Percentiles rank a stretch among this genome's conserved stretches.
phyloP scores from a whole-genome alignment of 2,888 invertebrate genomes.

The Protonemura montana region DNA sequence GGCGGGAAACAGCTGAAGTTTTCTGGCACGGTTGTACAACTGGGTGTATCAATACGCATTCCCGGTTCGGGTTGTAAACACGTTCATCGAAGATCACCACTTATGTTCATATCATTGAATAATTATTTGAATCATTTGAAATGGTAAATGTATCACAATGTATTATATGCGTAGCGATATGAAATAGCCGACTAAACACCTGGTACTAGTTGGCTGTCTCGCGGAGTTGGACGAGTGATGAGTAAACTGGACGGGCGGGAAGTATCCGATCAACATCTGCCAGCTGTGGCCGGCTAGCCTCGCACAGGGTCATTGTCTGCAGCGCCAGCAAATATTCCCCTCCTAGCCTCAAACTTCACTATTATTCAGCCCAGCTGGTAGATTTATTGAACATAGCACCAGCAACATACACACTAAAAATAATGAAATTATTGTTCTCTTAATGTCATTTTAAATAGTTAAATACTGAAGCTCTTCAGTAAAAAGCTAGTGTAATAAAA shows the following conservation, averaged over 20 bases:
- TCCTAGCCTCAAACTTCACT: background rate
- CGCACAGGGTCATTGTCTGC: background rate
- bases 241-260: constrained; percentile 49
- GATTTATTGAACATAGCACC: background rate
- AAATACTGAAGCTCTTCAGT: too few species aligned
- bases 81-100: constrained; percentile 43
- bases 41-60: constrained; percentile 53
- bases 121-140: background rate
- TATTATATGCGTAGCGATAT: background rate
- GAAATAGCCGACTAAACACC: constrained; percentile 32
- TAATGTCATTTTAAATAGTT: too few species aligned
- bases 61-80: constrained; percentile 42
- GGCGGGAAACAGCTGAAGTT: constrained; percentile 75
- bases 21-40: constrained; percentile 55
- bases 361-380: background rate
- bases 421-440: too few species aligned
- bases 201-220: constrained; percentile 46
- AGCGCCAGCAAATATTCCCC: background rate
- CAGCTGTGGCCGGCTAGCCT: constrained; percentile 47
- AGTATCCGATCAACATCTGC: constrained; percentile 51
- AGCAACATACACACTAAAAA: background rate
- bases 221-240: constrained; percentile 42
- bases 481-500: too few species aligned
- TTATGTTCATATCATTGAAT: background rate
- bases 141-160: background rate